These are phyloP conservation scores for Anthoscopus minutus DNA, from an alignment of 2,113 vertebrate genomes.

Conservation along the genomic window DNA sequence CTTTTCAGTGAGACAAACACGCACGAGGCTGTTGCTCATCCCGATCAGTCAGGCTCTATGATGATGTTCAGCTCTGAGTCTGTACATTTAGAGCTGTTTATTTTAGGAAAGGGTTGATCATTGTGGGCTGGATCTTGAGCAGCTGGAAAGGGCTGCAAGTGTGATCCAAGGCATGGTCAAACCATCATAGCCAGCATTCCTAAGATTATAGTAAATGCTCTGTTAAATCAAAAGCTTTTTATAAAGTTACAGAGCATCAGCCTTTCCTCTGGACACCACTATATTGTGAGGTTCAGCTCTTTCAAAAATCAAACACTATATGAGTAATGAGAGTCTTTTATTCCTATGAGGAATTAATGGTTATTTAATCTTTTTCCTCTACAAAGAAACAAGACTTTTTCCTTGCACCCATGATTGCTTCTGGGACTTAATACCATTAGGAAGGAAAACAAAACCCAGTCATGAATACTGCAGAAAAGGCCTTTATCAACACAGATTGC, in stretches of 20 bases:
- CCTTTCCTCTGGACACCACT: not conserved
- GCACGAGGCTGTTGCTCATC: not conserved
- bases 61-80: not conserved
- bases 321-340: not conserved
- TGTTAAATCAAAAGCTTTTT: not conserved
- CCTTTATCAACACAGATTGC: not conserved
- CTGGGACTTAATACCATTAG: not conserved
- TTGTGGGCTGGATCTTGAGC: not conserved
- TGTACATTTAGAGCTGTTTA: not conserved
- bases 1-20: not conserved
- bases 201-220: not conserved
- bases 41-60: not conserved
- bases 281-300: not conserved
- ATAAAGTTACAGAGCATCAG: not conserved
- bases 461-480: not conserved
- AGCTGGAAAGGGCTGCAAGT: not conserved
- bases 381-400: not conserved
- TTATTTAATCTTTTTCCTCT: not conserved
- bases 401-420: not conserved
- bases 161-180: not conserved
- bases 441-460: not conserved
- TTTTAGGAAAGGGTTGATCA: not conserved
- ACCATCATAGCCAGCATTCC: not conserved
- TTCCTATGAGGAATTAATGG: not conserved
- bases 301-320: not conserved